Base-by-base conservation (phyloP, 2,113 vertebrate genomes). In the Montifringilla adamsi region DNA sequence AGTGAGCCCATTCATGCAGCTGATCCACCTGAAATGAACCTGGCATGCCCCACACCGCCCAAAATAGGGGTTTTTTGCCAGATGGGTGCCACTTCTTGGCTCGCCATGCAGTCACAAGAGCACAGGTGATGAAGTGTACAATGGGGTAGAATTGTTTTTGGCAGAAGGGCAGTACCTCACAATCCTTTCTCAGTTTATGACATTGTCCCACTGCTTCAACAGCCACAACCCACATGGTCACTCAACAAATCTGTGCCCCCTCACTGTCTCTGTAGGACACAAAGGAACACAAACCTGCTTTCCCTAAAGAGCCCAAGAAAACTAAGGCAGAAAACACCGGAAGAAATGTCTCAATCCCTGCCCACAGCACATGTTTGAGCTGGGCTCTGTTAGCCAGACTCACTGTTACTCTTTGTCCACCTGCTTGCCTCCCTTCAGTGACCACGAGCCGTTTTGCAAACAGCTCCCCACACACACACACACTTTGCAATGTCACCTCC, bases 161-260 rank as follows among this genome's bases (percentile, higher is more conserved):
- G 14, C 33, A 44, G n/a, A 41, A 87, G 28, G 21, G 15, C 15
- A 27, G 39, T 15, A 27, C 10, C 4, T 23, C 13, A 62, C 46
- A 74, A 10, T 4, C 5, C 26, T 58, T 31, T 28, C 24, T 70
- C 17, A 24, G 6, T 28, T 55, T 15, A 11, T 63, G 17, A 19
- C 8, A 2, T 17, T 47, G 14, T 47, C 44, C 10, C 28, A 26
- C 20, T 85, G 43, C 30, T 67, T 81, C 43, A 59, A 14, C 26
- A 81, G 30, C 8, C 1, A 3, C 10, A 3, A 2, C 8, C 3
- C 3, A 5, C 27, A 6, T 2, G 7, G 30, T 24, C 31, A 50
- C 75, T 50, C 35, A 73, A 37, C 0, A 1, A 33, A 44, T 6
- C 55, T 69, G 15, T 72, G 60, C 3, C 30, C 13, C 28, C 9